Base-by-base conservation (phyloP, 2,113 vertebrate genomes). In the Hippocampus comes region DNA sequence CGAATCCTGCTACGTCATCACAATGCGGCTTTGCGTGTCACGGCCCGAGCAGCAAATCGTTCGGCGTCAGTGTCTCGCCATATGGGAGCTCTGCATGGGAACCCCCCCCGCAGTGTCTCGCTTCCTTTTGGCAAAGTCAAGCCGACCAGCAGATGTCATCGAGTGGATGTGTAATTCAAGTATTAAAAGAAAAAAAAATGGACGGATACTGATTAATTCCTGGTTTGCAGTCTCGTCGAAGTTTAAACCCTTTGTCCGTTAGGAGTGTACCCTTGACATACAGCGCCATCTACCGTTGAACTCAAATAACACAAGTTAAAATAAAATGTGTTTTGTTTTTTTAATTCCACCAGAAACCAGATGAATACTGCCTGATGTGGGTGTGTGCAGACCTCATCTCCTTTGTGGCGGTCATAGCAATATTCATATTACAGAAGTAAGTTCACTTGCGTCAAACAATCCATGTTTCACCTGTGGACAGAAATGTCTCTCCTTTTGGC, bases 361-460 rank as follows among this genome's bases (percentile, higher is more conserved):
- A 95, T 23, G 94, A 96, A 87, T 98, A 98, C 90, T 89, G 87
- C 76, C 88, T 96, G 68, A 92, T 96, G 85, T 99, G 97, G 97
- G 94, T 98, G 80, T 92, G 92, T 0, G 93, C 95, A 38, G 96
- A 99, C 90, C 86, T 99, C 83, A 70, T 96, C 91, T 98, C 97
- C 78, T 94, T 98, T 84, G 90, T 92, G 78, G 73, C 95, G 77
- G 94, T 98, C 82, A 74, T 95, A 76, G 97, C 94, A 90, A 94
- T 98, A 90, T 98, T 99, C 88, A 84, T 98, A 88, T 93, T 98
- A 84, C 97, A 98, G 88, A 99, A 98, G 97, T 99, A 95, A 98
- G 97, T 95, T 76, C 68, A 55, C 0, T 53, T 34, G 59, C 30
- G 7, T 60, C 59, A 61, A 38, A 34, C 27, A 30, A 30, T 38